Conservation (phyloP, 2,888 invertebrate species). For the Eurois occulta region DNA sequence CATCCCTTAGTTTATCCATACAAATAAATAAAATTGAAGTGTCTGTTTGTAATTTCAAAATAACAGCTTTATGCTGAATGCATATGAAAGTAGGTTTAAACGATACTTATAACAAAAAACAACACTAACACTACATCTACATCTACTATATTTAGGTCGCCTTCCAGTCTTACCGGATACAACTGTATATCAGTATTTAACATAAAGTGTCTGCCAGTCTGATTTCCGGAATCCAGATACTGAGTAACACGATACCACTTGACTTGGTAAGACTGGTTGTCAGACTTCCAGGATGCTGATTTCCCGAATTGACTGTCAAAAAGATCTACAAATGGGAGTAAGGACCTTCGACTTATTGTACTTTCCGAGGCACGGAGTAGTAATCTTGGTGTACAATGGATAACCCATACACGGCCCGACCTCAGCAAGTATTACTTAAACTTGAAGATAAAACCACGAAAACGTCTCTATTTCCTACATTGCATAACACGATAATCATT, state of each 20-base stretch:
- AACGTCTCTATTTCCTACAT: background rate
- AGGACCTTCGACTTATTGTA: background rate
- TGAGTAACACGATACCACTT: background rate
- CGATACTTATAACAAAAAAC: too few species aligned
- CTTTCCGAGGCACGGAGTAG: background rate
- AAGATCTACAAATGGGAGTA: background rate
- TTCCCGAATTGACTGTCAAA: background rate
- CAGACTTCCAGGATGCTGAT: background rate
- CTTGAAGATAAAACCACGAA: background rate
- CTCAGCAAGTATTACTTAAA: background rate
- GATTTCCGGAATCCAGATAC: background rate
- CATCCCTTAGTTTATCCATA: background rate
- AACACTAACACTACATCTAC: too few species aligned
- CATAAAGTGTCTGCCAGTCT: background rate
- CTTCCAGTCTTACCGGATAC: too few species aligned
- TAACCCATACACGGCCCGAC: too few species aligned
- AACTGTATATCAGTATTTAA: background rate
- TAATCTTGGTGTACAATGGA: background rate
- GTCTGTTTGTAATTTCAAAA: too few species aligned
- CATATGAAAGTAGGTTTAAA: too few species aligned
- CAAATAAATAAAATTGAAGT: too few species aligned
- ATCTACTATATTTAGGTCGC: too few species aligned
- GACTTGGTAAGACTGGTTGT: background rate
- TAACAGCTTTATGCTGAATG: too few species aligned
- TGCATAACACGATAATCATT: background rate